Percentiles rank a stretch among this genome's conserved stretches.
phyloP scores from a whole-genome alignment of 2,888 invertebrate genomes.

The Vanessa cardui region DNA sequence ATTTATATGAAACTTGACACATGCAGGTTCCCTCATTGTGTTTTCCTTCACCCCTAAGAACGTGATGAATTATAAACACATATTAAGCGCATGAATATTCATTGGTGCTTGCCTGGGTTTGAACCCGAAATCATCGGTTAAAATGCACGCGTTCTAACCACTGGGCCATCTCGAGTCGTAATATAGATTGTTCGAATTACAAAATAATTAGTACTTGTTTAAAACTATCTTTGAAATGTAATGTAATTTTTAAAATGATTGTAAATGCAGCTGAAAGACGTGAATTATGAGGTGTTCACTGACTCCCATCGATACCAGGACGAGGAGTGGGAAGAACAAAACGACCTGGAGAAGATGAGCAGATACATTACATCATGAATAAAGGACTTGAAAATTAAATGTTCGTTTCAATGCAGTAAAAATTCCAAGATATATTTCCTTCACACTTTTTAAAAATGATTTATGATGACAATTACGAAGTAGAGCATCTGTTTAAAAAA shows the following conservation, averaged over 20 bases:
- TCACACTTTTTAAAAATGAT: too few species aligned
- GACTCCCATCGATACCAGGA: constrained; percentile 81
- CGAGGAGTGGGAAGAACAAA: constrained; percentile 58
- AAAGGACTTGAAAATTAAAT: neutral
- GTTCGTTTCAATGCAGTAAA: neutral
- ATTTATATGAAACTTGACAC: too few species aligned
- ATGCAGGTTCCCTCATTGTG: too few species aligned
- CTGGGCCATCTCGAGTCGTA: too few species aligned
- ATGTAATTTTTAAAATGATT: neutral
- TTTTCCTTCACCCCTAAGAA: too few species aligned
- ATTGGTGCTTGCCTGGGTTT: too few species aligned
- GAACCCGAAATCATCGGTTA: too few species aligned
- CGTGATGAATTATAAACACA: too few species aligned
- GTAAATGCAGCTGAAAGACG: constrained; percentile 79
- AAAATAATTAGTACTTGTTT: neutral
- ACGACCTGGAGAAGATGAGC: constrained; percentile 30
- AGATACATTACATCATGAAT: constrained; percentile 12
- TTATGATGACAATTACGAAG: too few species aligned
- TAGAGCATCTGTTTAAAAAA: too few species aligned
- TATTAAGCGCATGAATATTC: too few species aligned
- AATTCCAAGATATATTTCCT: neutral
- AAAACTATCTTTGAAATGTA: neutral
- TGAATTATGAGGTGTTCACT: constrained; percentile 89
- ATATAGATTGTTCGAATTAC: neutral
- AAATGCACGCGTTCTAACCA: too few species aligned